phyloP scores from a whole-genome alignment of 2,113 vertebrate genomes.

The Pachycephala philippinensis region DNA sequence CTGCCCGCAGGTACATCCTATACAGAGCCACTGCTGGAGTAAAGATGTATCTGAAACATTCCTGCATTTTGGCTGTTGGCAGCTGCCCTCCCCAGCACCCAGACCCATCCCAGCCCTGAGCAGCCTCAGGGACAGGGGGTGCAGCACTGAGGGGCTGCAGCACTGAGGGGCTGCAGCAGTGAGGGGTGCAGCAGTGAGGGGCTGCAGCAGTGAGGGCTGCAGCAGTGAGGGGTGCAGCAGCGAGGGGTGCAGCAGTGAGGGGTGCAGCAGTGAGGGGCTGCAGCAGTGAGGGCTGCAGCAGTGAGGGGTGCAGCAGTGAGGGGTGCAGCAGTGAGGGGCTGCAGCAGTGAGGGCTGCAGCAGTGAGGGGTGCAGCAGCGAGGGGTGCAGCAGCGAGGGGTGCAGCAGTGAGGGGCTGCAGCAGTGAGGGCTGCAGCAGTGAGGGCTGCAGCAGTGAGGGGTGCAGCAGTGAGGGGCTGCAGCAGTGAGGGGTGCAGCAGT shows the following conservation, averaged over 20 bases:
- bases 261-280: too few species aligned
- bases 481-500: too few species aligned
- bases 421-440: not conserved
- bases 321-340: too few species aligned
- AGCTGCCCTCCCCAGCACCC: not conserved
- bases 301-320: not conserved
- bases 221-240: too few species aligned
- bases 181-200: not conserved
- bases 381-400: fast-evolving
- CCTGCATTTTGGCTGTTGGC: not conserved
- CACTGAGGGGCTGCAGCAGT: not conserved
- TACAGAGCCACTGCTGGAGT: not conserved
- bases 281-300: too few species aligned
- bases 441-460: not conserved
- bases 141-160: too few species aligned
- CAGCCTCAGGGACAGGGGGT: not conserved
- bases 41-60: not conserved
- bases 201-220: too few species aligned
- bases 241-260: not conserved
- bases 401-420: too few species aligned
- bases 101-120: not conserved
- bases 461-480: too few species aligned
- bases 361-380: too few species aligned
- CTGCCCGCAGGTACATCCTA: not conserved
- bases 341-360: too few species aligned